phyloP scores from a whole-genome alignment of 2,113 vertebrate genomes.

The Tretioscincus oriximinensis region DNA sequence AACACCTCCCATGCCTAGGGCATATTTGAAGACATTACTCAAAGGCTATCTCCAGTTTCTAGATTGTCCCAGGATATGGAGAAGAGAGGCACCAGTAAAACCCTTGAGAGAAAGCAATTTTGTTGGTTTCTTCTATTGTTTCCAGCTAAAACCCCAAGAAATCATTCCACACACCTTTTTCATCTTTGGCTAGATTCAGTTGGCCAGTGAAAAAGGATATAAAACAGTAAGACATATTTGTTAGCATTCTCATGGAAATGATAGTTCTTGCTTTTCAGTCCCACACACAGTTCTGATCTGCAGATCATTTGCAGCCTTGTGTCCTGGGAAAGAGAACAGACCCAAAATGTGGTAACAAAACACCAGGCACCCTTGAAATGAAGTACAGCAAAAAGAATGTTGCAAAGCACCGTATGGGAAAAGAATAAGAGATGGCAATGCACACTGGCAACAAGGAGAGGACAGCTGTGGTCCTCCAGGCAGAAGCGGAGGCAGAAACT shows the following conservation, averaged over 20 bases:
- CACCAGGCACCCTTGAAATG: too few species aligned
- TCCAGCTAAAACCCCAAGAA: conserved; percentile 47
- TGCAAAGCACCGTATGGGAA: too few species aligned
- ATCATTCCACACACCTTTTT: conserved; percentile 20
- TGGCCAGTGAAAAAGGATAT: conserved; percentile 11
- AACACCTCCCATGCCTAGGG: conserved; percentile 6
- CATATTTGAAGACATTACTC: conserved; percentile 41
- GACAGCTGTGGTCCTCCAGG: background rate
- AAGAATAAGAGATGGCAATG: background rate
- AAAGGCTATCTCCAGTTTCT: conserved; percentile 52
- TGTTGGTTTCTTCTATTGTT: conserved; percentile 52
- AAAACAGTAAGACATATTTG: conserved; percentile 26
- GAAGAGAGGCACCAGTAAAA: conserved; percentile 63
- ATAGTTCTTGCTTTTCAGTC: conserved; percentile 46
- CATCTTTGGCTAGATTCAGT: conserved; percentile 43
- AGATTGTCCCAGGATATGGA: conserved; percentile 66
- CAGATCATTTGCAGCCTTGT: conserved; percentile 11
- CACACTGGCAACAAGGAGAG: background rate
- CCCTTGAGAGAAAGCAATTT: conserved; percentile 57
- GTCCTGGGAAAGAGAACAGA: too few species aligned
- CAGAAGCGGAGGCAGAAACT: too few species aligned
- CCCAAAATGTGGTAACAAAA: too few species aligned
- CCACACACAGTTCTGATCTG: conserved; percentile 51
- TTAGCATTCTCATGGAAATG: conserved; percentile 29
- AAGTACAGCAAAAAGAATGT: too few species aligned